Evolutionary conservation across 2,888 invertebrate species (phyloP), one percentile per base, ranked within the genome.

Genomic region (Ectemnius lituratus): DNA sequence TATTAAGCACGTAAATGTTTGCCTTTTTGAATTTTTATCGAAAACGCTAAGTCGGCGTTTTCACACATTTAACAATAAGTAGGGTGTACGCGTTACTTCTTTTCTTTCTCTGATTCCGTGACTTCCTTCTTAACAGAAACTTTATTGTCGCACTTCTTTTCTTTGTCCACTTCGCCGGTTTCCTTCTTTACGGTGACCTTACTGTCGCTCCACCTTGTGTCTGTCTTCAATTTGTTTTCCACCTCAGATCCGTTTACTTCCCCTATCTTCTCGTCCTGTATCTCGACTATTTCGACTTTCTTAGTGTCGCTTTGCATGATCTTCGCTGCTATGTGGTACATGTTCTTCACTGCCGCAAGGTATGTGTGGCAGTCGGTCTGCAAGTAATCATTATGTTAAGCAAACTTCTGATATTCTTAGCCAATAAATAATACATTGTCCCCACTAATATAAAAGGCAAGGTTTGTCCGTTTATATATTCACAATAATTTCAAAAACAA

Each of bases 331-430:
- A 87, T 86, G 57, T 90, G 90, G 75, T 90, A 88, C 70, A 91
- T 86, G 75, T 88, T 91, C 76, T 90, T 93, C 80, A 95, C 89
- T 1, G 95, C 94, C 16, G 94, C 92, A 88, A 94, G 93, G 91
- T 94, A 95, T 85, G 94, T 92, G 88, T 94, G 94, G 0, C 94
- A 93, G 84, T 94, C 94, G 13, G 93, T 93, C 94, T 95, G 91
- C n/a, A 90, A 86, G 27, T 69, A 89, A 80, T 73, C 78, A 67
- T n/a, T 63, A 61, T 37, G 8, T 37, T 37, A 37, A 37, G 4
- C 8, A 37, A 37, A 6, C 37, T 37, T 37, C 11, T 11, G 11
- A 37, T 37, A 11, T 8, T 37, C 37, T 37, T 37, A 1, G 4
- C 8, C 37, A 11, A 1, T 37, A 8, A 37, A 37, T 37, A 37